Evolutionary conservation across 2,113 vertebrate genomes (phyloP), one percentile per base, ranked within the genome.

Genomic region (Monopterus albus): DNA sequence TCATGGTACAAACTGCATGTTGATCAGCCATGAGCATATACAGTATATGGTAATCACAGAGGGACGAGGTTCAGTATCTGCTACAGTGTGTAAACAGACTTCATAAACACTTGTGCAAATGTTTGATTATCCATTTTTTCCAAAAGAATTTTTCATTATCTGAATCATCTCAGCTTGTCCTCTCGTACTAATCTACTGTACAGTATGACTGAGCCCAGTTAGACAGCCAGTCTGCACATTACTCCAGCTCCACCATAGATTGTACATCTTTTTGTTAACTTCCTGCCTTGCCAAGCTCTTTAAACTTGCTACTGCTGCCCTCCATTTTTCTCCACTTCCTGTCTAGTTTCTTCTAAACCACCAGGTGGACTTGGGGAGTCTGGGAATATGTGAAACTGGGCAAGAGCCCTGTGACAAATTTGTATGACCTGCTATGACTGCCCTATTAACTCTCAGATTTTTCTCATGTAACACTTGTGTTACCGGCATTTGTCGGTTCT

Each of bases 221-320:
- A 26, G 42, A 63, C 39, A 13, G 69, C 50, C 47, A 65, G 21
- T 64, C 33, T 20, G 59, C 61, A 67, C 59, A 63, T 35, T 79
- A 62, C 51, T 58, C 65, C 60, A 61, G 33, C 52, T 82, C 46
- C 76, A 61, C 52, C 76, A 80, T 72, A 83, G 84, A 80, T 85
- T 85, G 82, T 60, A 61, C 68, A 62, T 82, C 79, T 80, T 42
- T 78, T 65, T 78, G 66, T 81, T 67, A 33, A 50, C 56, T 57
- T 70, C 57, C 38, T 43, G 12, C 36, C 28, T 38, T 78, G 82
- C 81, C 77, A 86, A 75, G 50, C 79, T 75, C 53, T 45, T 79
- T 64, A 60, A 77, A 80, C 46, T 74, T 49, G 40, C 70, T 70
- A 42, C 79, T 80, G 75, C 59, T 28, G 55, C 69, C 50, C 68